phyloP scores from a whole-genome alignment of 2,888 invertebrate species.

The Eutolmus rufibarbis region DNA sequence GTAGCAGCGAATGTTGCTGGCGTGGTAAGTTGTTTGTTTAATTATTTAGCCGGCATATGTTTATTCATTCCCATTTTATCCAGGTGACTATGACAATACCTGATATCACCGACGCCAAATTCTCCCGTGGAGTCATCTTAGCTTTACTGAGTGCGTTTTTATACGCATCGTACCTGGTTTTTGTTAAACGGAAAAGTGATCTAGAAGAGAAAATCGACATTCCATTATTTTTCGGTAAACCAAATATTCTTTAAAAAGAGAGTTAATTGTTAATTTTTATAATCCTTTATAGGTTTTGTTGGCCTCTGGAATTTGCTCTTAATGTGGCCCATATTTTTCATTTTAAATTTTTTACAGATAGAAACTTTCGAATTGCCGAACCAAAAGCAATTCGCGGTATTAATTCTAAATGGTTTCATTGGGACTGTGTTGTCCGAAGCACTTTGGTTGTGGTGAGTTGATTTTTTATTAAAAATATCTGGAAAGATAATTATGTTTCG shows the following conservation, averaged over 20 bases:
- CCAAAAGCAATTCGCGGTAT: slow-evolving; percentile 78
- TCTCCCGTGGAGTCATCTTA: slow-evolving; percentile 81
- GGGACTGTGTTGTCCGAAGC: slow-evolving; percentile 92
- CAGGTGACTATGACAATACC: slow-evolving; percentile 81
- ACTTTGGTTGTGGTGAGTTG: slow-evolving; percentile 85
- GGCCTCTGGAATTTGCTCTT: slow-evolving; percentile 88
- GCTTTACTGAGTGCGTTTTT: slow-evolving; percentile 86
- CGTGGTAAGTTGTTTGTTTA: slow-evolving; percentile 68
- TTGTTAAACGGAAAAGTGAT: slow-evolving; percentile 84
- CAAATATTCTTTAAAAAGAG: slow-evolving; percentile 35
- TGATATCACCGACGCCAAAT: slow-evolving; percentile 72
- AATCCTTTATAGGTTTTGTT: slow-evolving; percentile 77
- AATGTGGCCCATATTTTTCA: slow-evolving; percentile 88
- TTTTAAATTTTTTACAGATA: slow-evolving; percentile 80
- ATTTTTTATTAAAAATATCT: neutral
- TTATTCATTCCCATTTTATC: slow-evolving; percentile 47
- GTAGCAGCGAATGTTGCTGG: slow-evolving; percentile 80
- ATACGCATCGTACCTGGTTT: slow-evolving; percentile 89
- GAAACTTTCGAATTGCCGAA: slow-evolving; percentile 89
- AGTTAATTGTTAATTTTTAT: neutral
- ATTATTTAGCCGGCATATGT: neutral
- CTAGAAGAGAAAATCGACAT: slow-evolving; percentile 94
- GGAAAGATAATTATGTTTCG: neutral
- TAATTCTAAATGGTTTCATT: slow-evolving; percentile 85
- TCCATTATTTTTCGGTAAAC: slow-evolving; percentile 91